A percentile compares a stretch with the other conserved stretches of the same genome.
phyloP scores from a whole-genome alignment of 2,113 vertebrate species.

The Atrichornis clamosus region DNA sequence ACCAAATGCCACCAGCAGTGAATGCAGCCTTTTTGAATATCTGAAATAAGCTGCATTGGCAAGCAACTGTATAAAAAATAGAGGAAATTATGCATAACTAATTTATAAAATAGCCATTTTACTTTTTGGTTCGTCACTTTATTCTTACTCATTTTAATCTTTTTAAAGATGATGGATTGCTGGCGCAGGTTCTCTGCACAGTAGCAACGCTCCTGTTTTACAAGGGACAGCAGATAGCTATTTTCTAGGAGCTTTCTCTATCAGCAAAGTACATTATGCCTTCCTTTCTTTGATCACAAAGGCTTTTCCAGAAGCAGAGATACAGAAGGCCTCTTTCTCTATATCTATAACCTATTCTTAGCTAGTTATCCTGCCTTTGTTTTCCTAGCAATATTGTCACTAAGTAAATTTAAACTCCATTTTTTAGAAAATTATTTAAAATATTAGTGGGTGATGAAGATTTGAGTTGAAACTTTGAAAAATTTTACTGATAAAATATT shows the following conservation, averaged over 20 bases:
- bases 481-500: not conserved
- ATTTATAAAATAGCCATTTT: conserved; percentile 39
- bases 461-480: not conserved
- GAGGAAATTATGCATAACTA: conserved; percentile 13
- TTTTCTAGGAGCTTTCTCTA: not conserved
- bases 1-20: not conserved
- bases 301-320: not conserved
- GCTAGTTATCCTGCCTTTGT: not conserved
- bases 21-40: not conserved
- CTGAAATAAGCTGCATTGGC: not conserved
- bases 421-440: not conserved
- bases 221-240: not conserved
- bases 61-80: conserved; percentile 25
- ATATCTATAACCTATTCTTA: not conserved
- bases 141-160: not conserved
- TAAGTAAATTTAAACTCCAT: not conserved
- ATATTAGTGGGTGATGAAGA: not conserved
- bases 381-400: not conserved
- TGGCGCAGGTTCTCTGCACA: not conserved
- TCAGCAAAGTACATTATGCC: not conserved
- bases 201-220: not conserved
- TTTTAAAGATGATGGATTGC: not conserved
- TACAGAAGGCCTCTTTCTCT: not conserved
- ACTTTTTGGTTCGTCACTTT: not conserved
- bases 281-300: not conserved